Evolutionary conservation across 2,888 invertebrate species (phyloP).

Genomic region (Thymelicus sylvestris): DNA sequence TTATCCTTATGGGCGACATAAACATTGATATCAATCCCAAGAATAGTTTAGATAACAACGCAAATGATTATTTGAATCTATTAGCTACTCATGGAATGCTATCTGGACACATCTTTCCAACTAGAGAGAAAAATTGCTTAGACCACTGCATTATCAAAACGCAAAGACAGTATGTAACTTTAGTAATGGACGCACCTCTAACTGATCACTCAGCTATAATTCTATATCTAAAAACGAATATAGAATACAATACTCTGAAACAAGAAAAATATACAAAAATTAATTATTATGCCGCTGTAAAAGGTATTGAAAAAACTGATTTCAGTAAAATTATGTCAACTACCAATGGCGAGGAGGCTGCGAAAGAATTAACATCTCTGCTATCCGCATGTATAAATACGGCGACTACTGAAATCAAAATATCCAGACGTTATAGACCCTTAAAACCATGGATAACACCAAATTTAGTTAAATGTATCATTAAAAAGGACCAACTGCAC

Average conservation of each 20-base stretch:
- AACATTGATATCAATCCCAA: neutral
- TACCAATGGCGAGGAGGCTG: neutral
- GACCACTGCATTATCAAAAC: neutral
- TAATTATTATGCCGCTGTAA: no score
- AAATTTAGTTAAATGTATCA: constrained; percentile 5
- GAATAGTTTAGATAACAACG: constrained; percentile 3
- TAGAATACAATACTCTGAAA: no score
- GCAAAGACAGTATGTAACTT: neutral
- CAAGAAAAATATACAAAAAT: no score
- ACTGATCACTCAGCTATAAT: neutral
- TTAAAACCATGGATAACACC: constrained; percentile 5
- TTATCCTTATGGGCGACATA: constrained; percentile 1
- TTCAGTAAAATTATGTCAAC: no score
- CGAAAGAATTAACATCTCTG: neutral
- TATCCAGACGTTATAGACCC: neutral
- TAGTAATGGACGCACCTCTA: neutral
- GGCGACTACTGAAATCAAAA: neutral
- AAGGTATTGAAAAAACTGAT: no score
- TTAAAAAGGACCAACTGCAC: neutral
- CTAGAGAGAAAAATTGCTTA: neutral
- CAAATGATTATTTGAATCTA: neutral
- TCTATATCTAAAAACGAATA: no score
- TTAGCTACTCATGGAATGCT: neutral
- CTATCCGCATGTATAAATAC: neutral
- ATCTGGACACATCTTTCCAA: neutral